A percentile compares a stretch with the other conserved stretches of the same genome.
These are phyloP conservation scores for Brachionus plicatilis DNA, from an alignment of 1,140 invertebrate species.

Conservation along the genomic window DNA sequence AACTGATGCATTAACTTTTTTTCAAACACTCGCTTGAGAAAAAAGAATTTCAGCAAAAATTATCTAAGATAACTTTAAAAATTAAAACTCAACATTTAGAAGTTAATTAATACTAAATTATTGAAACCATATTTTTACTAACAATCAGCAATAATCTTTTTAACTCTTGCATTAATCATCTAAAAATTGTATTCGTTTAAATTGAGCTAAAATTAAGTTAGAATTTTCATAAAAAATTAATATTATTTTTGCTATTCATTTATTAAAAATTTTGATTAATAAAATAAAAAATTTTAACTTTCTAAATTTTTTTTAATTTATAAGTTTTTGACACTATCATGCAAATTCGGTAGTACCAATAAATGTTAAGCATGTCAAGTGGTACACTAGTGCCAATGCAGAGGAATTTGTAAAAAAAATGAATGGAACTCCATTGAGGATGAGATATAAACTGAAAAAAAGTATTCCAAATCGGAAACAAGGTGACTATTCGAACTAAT, in stretches of 20 bases:
- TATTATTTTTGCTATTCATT: neutral
- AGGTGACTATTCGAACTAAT: neutral
- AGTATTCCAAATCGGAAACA: neutral
- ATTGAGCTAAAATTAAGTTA: no score
- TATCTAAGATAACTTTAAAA: no score
- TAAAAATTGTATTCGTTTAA: no score
- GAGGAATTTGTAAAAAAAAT: conserved; percentile 6
- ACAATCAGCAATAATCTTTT: no score
- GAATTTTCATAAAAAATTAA: neutral
- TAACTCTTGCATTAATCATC: no score
- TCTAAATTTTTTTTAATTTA: neutral
- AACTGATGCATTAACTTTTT: no score
- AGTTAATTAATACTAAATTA: no score
- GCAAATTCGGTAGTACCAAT: conserved; percentile 16
- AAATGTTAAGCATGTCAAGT: conserved; percentile 20
- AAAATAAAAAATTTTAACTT: neutral
- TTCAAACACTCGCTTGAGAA: no score
- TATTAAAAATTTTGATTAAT: neutral
- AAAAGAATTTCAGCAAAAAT: no score
- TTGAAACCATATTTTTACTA: no score
- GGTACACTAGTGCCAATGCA: conserved; percentile 23
- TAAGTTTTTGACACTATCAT: neutral
- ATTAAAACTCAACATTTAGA: no score
- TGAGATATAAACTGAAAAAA: neutral
- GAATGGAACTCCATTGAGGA: neutral